These are phyloP conservation scores for Hypercompe scribonia DNA, from an alignment of 2,888 invertebrate genomes.

Conservation along the genomic window DNA sequence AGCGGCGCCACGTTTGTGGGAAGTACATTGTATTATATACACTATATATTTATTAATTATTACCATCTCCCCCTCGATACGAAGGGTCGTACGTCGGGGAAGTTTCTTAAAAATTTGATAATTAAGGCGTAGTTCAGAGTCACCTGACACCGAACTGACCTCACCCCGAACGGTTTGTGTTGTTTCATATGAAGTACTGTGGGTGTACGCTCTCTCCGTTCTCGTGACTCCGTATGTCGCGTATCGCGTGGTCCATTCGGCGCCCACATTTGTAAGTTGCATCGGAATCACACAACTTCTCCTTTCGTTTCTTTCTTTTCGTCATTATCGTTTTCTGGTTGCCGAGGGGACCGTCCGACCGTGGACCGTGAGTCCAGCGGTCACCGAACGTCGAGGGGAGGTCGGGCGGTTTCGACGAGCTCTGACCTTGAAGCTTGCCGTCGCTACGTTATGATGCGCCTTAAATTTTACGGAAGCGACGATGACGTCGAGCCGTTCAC, in stretches of 20 bases:
- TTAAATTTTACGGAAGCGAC: constrained; percentile 23
- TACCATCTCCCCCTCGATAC: constrained; percentile 15
- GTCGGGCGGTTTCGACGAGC: not conserved
- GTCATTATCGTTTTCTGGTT: too few relatives aligned
- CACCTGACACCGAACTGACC: not conserved
- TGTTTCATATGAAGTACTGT: too few relatives aligned
- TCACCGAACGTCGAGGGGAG: not conserved
- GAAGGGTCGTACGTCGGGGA: constrained; percentile 24
- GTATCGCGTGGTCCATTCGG: too few relatives aligned
- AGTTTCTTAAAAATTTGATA: constrained; percentile 29
- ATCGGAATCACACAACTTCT: not conserved
- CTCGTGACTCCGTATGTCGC: too few relatives aligned
- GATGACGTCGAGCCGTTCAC: constrained; percentile 2
- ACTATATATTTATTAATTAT: constrained; percentile 29
- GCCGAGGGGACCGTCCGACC: not conserved
- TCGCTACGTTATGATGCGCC: constrained; percentile 21
- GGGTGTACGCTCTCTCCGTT: too few relatives aligned
- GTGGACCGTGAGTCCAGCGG: not conserved
- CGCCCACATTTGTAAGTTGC: too few relatives aligned
- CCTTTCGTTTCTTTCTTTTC: too few relatives aligned
- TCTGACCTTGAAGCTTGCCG: constrained; percentile 28
- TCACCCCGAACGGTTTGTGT: not conserved
- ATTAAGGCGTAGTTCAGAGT: not conserved
- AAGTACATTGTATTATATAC: constrained; percentile 22
- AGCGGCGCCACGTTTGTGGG: not conserved